A percentile compares a stretch with the other conserved stretches of the same genome.
Evolutionary conservation across 2,113 vertebrate genomes (phyloP).

Genomic region (Tinamus guttatus): DNA sequence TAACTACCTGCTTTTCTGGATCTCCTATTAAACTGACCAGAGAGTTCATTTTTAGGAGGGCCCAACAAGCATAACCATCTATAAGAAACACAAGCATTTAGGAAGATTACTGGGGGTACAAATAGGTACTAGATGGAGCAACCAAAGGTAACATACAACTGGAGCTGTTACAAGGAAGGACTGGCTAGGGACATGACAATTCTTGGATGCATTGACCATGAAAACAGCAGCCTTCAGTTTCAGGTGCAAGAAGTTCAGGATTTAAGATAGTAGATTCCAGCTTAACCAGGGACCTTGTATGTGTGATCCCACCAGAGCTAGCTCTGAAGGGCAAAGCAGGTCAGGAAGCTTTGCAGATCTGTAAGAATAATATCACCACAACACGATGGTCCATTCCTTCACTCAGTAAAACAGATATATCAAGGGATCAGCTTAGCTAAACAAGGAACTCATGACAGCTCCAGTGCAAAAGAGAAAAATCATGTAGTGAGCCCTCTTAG

Average conservation of each 20-base stretch:
- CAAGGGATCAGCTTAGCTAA: neutral
- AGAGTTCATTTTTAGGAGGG: neutral
- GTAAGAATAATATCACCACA: neutral
- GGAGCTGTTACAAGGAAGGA: neutral
- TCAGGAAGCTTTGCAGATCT: neutral
- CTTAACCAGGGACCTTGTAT: neutral
- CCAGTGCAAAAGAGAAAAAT: neutral
- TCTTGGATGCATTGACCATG: neutral
- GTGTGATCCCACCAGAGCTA: neutral
- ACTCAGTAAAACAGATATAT: neutral
- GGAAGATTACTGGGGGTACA: neutral
- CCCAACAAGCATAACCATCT: neutral
- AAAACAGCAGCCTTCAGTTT: neutral
- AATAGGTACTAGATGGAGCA: neutral
- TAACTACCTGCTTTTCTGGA: neutral
- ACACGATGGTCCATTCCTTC: neutral
- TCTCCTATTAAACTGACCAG: neutral
- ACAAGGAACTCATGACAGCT: neutral
- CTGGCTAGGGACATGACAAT: neutral
- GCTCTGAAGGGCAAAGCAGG: neutral
- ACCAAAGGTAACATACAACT: neutral
- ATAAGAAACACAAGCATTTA: neutral
- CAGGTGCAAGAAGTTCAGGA: neutral
- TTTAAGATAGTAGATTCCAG: neutral
- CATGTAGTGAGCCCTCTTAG: rapidly evolving